Evolutionary conservation across 2,797 vertebrate species (phyloP).

Genomic region (Uromys caudimaculatus): DNA sequence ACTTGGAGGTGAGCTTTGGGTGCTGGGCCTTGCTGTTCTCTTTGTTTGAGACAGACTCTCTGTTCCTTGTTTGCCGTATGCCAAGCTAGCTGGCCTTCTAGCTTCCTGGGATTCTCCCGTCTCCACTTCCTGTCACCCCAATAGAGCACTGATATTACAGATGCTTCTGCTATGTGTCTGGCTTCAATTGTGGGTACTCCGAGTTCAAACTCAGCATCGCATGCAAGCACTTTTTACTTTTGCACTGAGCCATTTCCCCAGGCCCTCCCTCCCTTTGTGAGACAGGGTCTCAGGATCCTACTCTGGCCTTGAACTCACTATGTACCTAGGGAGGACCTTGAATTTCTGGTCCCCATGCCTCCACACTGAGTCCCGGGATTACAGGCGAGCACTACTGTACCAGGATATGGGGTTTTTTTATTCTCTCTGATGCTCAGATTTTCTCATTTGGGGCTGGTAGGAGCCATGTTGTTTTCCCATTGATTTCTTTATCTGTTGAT

Average conservation of each 20-base stretch:
- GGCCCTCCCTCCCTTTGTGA: background rate
- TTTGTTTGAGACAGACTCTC: background rate
- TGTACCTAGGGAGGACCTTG: no score
- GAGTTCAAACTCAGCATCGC: no score
- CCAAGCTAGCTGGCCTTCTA: background rate
- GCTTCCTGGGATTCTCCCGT: background rate
- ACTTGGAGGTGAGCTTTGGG: background rate
- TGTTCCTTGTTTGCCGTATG: background rate
- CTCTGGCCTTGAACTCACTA: background rate
- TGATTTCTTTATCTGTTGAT: background rate
- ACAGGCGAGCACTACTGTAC: background rate
- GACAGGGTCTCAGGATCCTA: background rate
- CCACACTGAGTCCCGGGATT: background rate
- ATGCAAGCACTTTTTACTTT: background rate
- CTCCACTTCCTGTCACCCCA: background rate
- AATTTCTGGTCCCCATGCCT: background rate
- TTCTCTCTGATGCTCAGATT: background rate
- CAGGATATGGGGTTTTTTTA: background rate
- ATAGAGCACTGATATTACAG: background rate
- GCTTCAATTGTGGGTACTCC: background rate
- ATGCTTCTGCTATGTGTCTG: background rate
- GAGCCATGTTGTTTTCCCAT: background rate
- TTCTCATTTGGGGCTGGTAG: background rate
- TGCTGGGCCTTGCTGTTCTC: background rate
- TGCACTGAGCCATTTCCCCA: background rate